These are phyloP conservation scores for Drepana falcataria DNA, from an alignment of 2,888 invertebrate genomes.

Conservation along the genomic window DNA sequence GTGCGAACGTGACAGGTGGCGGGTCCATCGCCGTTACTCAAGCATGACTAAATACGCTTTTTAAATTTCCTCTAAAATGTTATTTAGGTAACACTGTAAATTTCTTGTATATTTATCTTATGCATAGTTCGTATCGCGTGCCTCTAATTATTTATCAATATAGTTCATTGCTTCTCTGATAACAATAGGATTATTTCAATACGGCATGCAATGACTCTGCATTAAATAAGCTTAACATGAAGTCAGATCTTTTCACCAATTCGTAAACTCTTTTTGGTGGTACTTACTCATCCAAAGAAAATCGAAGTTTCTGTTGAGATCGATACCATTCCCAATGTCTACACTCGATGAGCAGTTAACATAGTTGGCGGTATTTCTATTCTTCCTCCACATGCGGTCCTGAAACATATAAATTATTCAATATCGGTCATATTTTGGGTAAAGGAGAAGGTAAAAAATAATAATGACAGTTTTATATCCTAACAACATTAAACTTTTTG, in stretches of 20 bases:
- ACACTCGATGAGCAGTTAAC: conserved; percentile 22
- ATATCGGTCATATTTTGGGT: not conserved
- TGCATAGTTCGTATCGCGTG: not conserved
- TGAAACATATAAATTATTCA: conserved; percentile 48
- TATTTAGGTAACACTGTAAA: too few relatives aligned
- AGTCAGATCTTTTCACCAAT: not conserved
- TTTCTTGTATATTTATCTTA: too few relatives aligned
- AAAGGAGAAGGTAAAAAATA: not conserved
- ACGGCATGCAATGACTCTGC: not conserved
- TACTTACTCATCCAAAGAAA: conserved; percentile 55
- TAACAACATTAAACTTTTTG: not conserved
- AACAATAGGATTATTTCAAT: not conserved
- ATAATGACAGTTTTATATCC: too few relatives aligned
- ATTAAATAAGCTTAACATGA: too few relatives aligned
- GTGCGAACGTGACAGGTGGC: too few relatives aligned
- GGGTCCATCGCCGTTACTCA: too few relatives aligned
- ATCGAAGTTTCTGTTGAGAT: conserved; percentile 53
- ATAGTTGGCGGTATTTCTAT: conserved; percentile 36
- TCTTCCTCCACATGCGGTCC: conserved; percentile 87
- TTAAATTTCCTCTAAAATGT: too few relatives aligned
- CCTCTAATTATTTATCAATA: not conserved
- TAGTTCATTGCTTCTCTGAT: not conserved
- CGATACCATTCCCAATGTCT: conserved; percentile 60
- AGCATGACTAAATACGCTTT: too few relatives aligned
- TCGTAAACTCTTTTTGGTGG: not conserved